These are phyloP conservation scores for Oreochromis niloticus DNA, from an alignment of 2,113 vertebrate genomes.

Conservation along the genomic window DNA sequence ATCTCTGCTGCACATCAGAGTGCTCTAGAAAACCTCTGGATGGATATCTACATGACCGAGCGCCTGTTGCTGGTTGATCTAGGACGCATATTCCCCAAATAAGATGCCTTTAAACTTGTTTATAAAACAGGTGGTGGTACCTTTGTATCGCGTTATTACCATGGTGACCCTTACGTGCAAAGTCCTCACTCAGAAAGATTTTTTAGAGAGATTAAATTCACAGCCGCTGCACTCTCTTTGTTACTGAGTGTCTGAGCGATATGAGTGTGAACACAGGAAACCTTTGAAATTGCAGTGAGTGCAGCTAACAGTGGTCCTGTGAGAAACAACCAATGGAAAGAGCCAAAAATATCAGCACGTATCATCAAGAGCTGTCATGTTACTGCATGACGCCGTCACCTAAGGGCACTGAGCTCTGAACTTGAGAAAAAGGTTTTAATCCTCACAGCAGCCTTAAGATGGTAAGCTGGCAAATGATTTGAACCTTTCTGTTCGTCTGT, in stretches of 20 bases:
- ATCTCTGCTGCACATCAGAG: neutral
- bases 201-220: neutral
- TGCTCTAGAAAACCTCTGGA: neutral
- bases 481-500: conserved; percentile 6
- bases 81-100: neutral
- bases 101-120: neutral
- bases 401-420: neutral
- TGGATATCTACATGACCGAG: neutral
- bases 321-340: neutral
- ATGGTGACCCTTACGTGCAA: neutral
- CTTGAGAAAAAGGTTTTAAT: neutral
- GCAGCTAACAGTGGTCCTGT: neutral
- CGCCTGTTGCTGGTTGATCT: neutral
- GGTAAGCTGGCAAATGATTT: neutral
- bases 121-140: neutral
- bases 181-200: neutral
- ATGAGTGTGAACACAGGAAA: neutral
- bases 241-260: neutral
- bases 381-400: neutral
- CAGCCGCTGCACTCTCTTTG: neutral
- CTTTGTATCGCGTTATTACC: conserved; percentile 21
- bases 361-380: neutral
- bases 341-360: conserved; percentile 22
- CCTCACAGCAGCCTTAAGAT: neutral
- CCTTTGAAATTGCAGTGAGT: neutral